These are phyloP conservation scores for Habropoda laboriosa DNA, from an alignment of 1,140 invertebrate species.

Conservation along the genomic window DNA sequence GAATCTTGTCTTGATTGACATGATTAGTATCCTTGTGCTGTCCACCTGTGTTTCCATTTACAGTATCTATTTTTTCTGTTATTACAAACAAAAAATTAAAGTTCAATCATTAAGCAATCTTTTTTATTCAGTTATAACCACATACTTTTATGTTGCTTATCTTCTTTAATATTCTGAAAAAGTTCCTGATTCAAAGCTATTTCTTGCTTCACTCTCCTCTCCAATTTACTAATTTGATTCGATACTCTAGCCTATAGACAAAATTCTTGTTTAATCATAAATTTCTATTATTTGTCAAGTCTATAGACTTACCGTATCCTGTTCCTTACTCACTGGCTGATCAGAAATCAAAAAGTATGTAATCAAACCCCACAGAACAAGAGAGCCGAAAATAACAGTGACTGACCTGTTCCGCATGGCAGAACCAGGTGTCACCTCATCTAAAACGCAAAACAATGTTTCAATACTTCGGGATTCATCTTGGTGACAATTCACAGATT, in stretches of 20 bases:
- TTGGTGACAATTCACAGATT: neutral
- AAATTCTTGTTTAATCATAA: neutral
- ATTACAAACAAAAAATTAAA: neutral
- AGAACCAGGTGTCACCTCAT: conserved; percentile 77
- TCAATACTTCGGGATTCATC: too few species aligned
- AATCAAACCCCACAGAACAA: conserved; percentile 77
- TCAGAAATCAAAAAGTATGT: conserved; percentile 78
- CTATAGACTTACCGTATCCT: conserved; percentile 56
- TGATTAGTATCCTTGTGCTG: neutral
- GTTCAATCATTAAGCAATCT: neutral
- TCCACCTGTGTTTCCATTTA: neutral
- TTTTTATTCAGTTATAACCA: neutral
- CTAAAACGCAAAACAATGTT: conserved; percentile 65
- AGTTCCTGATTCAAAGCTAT: conserved; percentile 73
- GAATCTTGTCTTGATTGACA: conserved; percentile 37
- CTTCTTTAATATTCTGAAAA: conserved; percentile 65
- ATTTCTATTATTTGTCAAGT: neutral
- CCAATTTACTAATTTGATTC: conserved; percentile 73
- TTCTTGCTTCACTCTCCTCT: conserved; percentile 72
- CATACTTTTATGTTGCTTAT: conserved; percentile 69
- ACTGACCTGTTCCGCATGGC: conserved; percentile 80
- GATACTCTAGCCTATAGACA: conserved; percentile 64
- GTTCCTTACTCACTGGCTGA: conserved; percentile 73
- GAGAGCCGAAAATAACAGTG: conserved; percentile 75
- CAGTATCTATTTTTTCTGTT: conserved; percentile 10